Evolutionary conservation across 2,888 invertebrate genomes (phyloP), one percentile per base, ranked within the genome.

Genomic region (Diachrysia chrysitis): DNA sequence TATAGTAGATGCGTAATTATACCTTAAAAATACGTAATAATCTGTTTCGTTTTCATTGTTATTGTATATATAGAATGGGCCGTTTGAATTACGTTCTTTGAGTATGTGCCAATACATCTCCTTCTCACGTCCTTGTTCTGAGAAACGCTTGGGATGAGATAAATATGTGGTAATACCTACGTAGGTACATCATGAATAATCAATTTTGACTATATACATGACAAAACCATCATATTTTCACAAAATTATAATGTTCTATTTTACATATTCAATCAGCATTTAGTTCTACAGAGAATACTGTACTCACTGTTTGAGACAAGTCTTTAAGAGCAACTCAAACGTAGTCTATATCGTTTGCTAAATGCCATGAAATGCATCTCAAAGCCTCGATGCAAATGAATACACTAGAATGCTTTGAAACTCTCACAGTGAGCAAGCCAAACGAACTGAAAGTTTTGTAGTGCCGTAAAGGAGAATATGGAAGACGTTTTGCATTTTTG

Each of bases 221-320:
- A 32, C 32, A 32, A 10, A 10, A 32, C 10, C 32, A 25, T 32
- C 48, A 63, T 65, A 48, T 54, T 62, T 16, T 53, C 10, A 42
- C 42, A n/a, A 37, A 12, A 37, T 42, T n/a, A 2, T n/a, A 1
- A n/a, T 1, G 0, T 42, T 42, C 16, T 4, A n/a, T 42, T 16
- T 42, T 4, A 5, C 16, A 42, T 42, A 42, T 42, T 42, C 42
- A 3, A 42, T n/a, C 42, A 42, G 16, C 16, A 42, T n/a, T n/a
- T 1, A 42, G 42, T n/a, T 37, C 42, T n/a, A 42, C 42, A 42
- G n/a, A n/a, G n/a, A n/a, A 42, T 25, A 25, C n/a, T 42, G n/a
- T n/a, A n/a, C 6, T 42, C 42, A 42, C 16, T 42, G n/a, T 42
- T 51, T 51, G 48, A 21, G 48, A 21, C 12, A 21, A 51, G 48